A percentile compares a stretch with the other conserved stretches of the same genome.
Evolutionary conservation across 2,113 vertebrate genomes (phyloP).

Genomic region (Tonatia bakeri): DNA sequence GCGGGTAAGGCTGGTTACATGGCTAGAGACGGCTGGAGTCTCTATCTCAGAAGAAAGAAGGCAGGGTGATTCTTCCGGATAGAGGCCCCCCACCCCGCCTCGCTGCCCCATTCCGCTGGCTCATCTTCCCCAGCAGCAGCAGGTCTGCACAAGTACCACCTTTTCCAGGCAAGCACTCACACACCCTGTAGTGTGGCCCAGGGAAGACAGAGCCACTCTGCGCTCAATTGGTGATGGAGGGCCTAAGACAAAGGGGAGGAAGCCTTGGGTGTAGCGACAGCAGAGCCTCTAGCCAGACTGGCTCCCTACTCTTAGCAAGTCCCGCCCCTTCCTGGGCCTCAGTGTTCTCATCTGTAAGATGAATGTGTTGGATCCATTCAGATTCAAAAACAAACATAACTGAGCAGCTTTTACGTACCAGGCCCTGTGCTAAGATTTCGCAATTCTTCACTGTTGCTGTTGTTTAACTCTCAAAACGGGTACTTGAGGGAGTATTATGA

Average conservation of each 20-base stretch:
- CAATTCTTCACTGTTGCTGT: accelerated
- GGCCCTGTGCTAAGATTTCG: neutral
- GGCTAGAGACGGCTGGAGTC: neutral
- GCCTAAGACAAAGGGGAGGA: neutral
- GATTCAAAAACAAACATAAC: neutral
- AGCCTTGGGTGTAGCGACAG: neutral
- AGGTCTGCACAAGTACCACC: accelerated
- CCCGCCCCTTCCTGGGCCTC: neutral
- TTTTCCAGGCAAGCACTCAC: neutral
- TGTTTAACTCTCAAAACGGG: neutral
- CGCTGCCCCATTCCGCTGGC: too few species aligned
- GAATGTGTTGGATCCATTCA: neutral
- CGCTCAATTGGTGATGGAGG: neutral
- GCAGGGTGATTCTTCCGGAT: neutral
- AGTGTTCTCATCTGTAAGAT: neutral
- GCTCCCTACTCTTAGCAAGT: neutral
- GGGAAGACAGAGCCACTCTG: neutral
- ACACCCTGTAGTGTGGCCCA: accelerated
- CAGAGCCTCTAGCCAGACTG: neutral
- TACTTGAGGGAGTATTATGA: neutral
- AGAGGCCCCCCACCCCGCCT: neutral
- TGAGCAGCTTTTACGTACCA: neutral
- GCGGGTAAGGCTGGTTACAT: too few species aligned
- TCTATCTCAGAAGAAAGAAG: neutral
- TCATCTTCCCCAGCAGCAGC: neutral